These are phyloP conservation scores for Physocephala rufipes DNA, from an alignment of 2,888 invertebrate species.

Conservation along the genomic window DNA sequence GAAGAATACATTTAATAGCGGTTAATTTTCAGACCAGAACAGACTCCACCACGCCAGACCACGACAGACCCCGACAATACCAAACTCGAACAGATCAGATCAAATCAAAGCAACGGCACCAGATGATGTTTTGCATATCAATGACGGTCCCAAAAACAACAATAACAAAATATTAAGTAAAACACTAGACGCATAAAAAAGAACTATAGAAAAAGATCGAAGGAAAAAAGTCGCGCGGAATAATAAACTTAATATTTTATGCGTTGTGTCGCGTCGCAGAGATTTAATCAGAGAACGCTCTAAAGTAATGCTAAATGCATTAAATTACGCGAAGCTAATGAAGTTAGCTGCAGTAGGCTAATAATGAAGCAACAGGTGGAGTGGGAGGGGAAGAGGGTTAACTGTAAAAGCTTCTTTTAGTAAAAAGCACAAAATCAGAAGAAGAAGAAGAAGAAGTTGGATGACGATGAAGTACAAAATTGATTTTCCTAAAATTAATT, in stretches of 20 bases:
- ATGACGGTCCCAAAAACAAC: background rate
- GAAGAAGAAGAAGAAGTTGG: background rate
- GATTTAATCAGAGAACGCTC: conserved; percentile 2
- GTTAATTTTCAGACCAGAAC: conserved; percentile 21
- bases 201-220: background rate
- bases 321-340: background rate
- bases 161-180: background rate
- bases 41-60: too few relatives aligned
- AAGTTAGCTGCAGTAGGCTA: background rate
- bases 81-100: background rate
- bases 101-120: background rate
- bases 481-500: too few relatives aligned
- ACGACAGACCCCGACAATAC: background rate
- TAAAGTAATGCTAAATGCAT: conserved; percentile 5
- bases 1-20: conserved; percentile 34
- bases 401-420: background rate
- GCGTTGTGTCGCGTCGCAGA: background rate
- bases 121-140: conserved; percentile 4
- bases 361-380: background rate
- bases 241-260: conserved; percentile 4
- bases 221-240: background rate
- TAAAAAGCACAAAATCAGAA: background rate
- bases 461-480: too few relatives aligned
- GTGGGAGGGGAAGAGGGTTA: background rate
- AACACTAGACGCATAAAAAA: background rate